phyloP scores from a whole-genome alignment of 2,113 vertebrate species.

The Anguilla japonica region DNA sequence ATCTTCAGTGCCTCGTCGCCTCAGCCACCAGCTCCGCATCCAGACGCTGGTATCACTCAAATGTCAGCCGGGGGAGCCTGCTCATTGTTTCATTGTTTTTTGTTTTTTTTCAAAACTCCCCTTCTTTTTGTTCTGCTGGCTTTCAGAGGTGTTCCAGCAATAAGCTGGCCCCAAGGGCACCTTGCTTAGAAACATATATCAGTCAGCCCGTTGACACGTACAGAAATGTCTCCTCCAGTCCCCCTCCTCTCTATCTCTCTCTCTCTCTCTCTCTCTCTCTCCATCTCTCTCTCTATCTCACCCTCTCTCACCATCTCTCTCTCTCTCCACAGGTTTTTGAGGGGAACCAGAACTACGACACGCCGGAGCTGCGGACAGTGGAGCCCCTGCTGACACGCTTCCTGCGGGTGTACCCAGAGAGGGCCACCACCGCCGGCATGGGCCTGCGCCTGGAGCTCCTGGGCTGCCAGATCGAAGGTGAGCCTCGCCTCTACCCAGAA shows the following conservation, averaged over 20 bases:
- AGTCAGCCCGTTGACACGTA: background rate
- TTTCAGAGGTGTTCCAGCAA: background rate
- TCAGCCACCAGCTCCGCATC: background rate
- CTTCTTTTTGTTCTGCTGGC: background rate
- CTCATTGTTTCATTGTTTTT: background rate
- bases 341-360: conserved; percentile 95
- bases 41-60: background rate
- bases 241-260: background rate
- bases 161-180: background rate
- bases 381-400: conserved; percentile 79
- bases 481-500: conserved; percentile 27
- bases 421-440: conserved; percentile 81
- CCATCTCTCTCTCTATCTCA: background rate
- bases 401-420: conserved; percentile 88
- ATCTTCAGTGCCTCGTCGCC: background rate
- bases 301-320: background rate
- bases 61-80: background rate
- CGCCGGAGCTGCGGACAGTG: conserved; percentile 82
- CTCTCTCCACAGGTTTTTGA: conserved; percentile 76
- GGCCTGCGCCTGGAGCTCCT: conserved; percentile 90
- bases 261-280: background rate
- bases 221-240: background rate
- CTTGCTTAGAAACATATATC: background rate
- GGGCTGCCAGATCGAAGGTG: conserved; percentile 91
- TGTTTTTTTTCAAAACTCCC: background rate